These are phyloP conservation scores for Pelobates fuscus DNA, from an alignment of 2,113 vertebrate genomes.

Conservation along the genomic window DNA sequence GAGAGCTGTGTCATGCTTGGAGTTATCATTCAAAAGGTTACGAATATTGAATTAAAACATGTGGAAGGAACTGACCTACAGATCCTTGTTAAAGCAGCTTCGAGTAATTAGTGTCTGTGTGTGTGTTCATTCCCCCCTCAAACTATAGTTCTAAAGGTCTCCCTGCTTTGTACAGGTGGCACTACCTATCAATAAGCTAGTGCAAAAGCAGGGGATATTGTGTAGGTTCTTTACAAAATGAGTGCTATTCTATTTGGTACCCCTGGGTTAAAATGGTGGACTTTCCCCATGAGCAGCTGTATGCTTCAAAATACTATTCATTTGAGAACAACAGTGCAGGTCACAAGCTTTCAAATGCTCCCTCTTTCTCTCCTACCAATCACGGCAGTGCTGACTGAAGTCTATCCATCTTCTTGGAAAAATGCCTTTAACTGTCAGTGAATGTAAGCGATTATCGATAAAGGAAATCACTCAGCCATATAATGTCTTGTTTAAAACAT, in stretches of 20 bases:
- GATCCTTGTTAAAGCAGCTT: no score
- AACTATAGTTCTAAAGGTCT: no score
- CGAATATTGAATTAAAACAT: no score
- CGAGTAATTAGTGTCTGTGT: no score
- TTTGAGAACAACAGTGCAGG: background rate
- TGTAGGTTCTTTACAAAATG: background rate
- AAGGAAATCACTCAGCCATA: constrained; percentile 11
- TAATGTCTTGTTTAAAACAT: background rate
- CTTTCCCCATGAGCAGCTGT: background rate
- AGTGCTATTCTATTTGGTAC: background rate
- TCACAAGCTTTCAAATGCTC: background rate
- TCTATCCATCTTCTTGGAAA: constrained; percentile 9
- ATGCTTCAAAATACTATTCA: background rate
- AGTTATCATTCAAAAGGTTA: no score
- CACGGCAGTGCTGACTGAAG: background rate
- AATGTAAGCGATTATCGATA: constrained; percentile 9
- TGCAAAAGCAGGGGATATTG: background rate
- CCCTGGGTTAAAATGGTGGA: background rate
- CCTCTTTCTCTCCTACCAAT: background rate
- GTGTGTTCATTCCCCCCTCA: no score
- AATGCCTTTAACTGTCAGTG: constrained; percentile 3
- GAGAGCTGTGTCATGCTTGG: no score
- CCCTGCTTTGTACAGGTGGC: no score
- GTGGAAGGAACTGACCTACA: no score
- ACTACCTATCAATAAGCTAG: no score